Base-by-base conservation (phyloP, 2,888 invertebrate species). In the Folsomia manolachei region DNA sequence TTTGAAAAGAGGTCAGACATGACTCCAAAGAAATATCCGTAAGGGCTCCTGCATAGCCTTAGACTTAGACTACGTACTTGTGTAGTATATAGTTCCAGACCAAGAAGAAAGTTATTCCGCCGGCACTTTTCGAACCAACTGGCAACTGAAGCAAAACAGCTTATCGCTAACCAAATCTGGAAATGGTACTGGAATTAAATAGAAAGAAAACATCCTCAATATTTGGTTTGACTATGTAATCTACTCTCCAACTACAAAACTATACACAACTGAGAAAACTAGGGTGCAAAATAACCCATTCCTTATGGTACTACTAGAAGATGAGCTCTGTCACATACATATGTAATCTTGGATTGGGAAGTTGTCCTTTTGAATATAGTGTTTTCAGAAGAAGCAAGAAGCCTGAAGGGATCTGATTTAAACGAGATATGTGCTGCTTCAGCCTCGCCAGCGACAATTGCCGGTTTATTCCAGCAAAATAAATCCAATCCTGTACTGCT, bases 1-100 rank as follows among this genome's bases (percentile, higher is more conserved):
- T 70, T 70, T 52, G 63, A 23, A 70, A 70, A 63, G 70, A 63
- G 70, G 70, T 70, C 70, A 70, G 61, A 27, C 70, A 70, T 53
- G 70, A n/a, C 52, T 56, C 21, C 11, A 56, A 21, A 18, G 18
- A 56, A 18, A 56, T 56, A 56, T n/a, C n/a, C n/a, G n/a, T n/a
- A n/a, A n/a, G n/a, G n/a, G n/a, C n/a, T n/a, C n/a, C n/a, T n/a
- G n/a, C n/a, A n/a, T n/a, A n/a, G n/a, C n/a, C n/a, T n/a, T n/a
- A n/a, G n/a, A n/a, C n/a, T n/a, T n/a, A n/a, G n/a, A n/a, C n/a
- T n/a, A n/a, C n/a, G n/a, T n/a, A n/a, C n/a, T n/a, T n/a, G n/a
- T n/a, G n/a, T n/a, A 19, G 56, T 7, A 56, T 56, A 14, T 19
- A 14, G 56, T 4, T 14, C 56, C n/a, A n/a, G 21, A 56, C 51